Base-by-base conservation (phyloP, 2,888 invertebrate species). In the Bimastos eiseni region DNA sequence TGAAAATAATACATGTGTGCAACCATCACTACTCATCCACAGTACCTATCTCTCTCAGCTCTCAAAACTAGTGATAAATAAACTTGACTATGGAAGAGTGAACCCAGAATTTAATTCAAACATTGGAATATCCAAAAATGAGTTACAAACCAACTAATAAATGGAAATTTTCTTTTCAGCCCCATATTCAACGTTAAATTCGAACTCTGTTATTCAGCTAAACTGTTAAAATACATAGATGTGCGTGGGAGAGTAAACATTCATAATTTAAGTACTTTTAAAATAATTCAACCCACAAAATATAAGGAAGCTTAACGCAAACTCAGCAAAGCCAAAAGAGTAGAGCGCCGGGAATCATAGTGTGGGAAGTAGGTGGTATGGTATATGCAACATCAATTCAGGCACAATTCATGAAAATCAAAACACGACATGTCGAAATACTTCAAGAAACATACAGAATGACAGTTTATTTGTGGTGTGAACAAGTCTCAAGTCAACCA, bases 401-500 rank as follows among this genome's bases (percentile, higher is more conserved):
- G 49, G 70, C 70, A 70, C 70, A 70, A 70, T 70, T 70, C 70
- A 70, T 70, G n/a, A 70, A 70, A 70, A 70, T 70, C 70, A 70
- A 70, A 30, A 70, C 70, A 70, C n/a, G 70, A 70, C 30, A 70
- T 30, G 8, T n/a, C n/a, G 11, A 30, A 70, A 70, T 70, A 70
- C 70, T 70, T 70, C 70, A n/a, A 70, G 70, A 70, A 70, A 70
- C 70, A 70, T n/a, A 6, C 11, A 70, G 70, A 70, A 70, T 8
- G n/a, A 70, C 70, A n/a, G 70, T 70, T 70, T 70, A 70, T 70
- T n/a, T 8, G 70, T 70, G 70, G 0, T 30, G 70, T n/a, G 70
- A 70, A 70, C 70, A 70, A n/a, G 70, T 70, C 70, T 70, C 70
- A n/a, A 70, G n/a, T 70, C 70, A 70, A 70, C 70, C 70, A 70